phyloP scores from a whole-genome alignment of 92 coral and sea anemone species.

The Parazoanthus darwini region DNA sequence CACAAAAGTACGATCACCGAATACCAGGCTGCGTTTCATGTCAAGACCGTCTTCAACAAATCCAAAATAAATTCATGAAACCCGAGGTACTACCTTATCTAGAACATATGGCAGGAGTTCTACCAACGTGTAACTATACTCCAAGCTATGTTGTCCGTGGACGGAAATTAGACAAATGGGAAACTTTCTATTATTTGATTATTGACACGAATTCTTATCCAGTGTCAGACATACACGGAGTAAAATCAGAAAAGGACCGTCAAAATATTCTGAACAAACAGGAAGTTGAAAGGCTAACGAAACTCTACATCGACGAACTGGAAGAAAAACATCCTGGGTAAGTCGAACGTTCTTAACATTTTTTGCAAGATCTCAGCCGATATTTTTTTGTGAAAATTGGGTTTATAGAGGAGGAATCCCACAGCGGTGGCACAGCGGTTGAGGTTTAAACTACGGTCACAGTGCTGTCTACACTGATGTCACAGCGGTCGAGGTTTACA shows the following conservation, averaged over 20 bases:
- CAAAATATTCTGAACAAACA: constrained; percentile 2
- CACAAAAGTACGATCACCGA: neutral
- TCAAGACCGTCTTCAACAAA: neutral
- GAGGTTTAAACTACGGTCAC: too few relatives aligned
- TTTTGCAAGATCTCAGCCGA: too few relatives aligned
- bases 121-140: neutral
- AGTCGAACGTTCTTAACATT: neutral
- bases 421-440: too few relatives aligned
- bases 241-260: neutral
- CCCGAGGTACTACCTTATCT: neutral
- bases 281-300: neutral
- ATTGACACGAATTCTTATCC: neutral
- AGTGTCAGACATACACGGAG: neutral
- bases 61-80: neutral
- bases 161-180: neutral
- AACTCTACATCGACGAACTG: neutral
- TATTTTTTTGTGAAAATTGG: too few relatives aligned
- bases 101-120: neutral
- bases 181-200: neutral
- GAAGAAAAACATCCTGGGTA: neutral
- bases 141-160: constrained; percentile 11
- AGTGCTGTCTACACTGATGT: too few relatives aligned
- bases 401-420: too few relatives aligned
- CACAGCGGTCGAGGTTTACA: too few relatives aligned
- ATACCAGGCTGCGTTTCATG: neutral